Evolutionary conservation across 2,797 vertebrate species (phyloP).

Genomic region (Neostethus bicornis): DNA sequence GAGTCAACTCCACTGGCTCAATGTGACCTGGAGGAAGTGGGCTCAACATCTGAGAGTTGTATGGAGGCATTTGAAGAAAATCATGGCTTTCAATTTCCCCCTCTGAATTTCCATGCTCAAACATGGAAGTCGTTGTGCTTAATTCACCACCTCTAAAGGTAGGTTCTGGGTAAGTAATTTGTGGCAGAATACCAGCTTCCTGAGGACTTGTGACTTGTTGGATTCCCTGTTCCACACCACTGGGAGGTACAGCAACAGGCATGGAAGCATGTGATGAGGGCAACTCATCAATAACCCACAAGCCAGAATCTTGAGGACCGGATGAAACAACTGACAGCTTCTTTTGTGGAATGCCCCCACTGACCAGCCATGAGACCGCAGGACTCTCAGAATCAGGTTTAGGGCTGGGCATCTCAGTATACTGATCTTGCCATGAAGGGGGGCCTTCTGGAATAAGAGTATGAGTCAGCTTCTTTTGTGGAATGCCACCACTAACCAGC

Average conservation of each 20-base stretch:
- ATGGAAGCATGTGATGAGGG: neutral
- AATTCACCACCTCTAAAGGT: conserved; percentile 27
- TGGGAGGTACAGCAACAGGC: neutral
- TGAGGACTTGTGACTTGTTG: conserved; percentile 5
- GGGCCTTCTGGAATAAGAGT: neutral
- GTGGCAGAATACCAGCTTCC: neutral
- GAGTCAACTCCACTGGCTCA: neutral
- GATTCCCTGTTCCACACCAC: neutral
- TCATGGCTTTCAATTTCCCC: conserved; percentile 20
- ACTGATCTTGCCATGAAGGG: neutral
- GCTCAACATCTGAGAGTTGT: neutral
- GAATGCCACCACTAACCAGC: neutral
- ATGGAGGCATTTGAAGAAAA: neutral
- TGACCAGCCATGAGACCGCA: neutral
- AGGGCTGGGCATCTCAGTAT: neutral
- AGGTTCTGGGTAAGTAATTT: neutral
- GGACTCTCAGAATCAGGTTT: no score
- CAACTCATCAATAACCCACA: neutral
- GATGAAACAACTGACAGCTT: no score
- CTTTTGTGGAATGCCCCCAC: no score
- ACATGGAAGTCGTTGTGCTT: neutral
- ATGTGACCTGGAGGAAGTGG: fast-evolving
- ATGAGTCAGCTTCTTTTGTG: no score
- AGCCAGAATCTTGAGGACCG: neutral
- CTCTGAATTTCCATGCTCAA: conserved; percentile 26